Evolutionary conservation across 2,888 invertebrate species (phyloP), one percentile per base, ranked within the genome.

Genomic region (Oligia strigilis): DNA sequence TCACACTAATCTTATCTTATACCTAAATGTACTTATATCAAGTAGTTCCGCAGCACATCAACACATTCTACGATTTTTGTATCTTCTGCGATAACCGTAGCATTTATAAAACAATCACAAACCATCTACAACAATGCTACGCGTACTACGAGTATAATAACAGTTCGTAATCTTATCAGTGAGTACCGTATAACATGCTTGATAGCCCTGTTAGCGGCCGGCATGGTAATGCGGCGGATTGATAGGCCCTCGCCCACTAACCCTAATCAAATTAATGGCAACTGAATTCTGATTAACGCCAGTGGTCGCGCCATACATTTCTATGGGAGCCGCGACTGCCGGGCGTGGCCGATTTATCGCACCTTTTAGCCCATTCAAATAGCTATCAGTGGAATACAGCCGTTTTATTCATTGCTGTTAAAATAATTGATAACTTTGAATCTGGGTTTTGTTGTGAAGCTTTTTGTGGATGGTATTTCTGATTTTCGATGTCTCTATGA

Each of bases 201-300:
- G 88, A 88, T 90, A 93, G 88, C 94, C 94, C 94, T 93, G 82
- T 69, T 74, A 67, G 83, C 67, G 62, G 81, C 90, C 93, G 94
- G 93, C 96, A 96, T 96, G 97, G 96, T 96, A 96, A 97, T 96
- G 95, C 91, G 94, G 89, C 90, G 95, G 96, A 97, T 97, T 97
- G 96, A 97, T 97, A 95, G 96, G 86, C 95, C 96, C 95, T 94
- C 96, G 95, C 96, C 97, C 96, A 97, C 94, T 97, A 97, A 97
- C 97, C 97, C 97, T 97, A 97, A 97, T 97, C 96, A 97, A 97
- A 97, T 96, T 96, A 96, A 97, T 97, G 96, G 96, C 94, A 93
- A 93, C 95, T 94, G 94, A 95, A 94, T 96, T 94, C 95, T 97
- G 97, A 97, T 97, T 97, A 97, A 97, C 96, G 93, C 95, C 91